A percentile compares a stretch with the other conserved stretches of the same genome.
These are phyloP conservation scores for Hirtodrosophila histrioides DNA, from an alignment of 2,888 invertebrate genomes.

Conservation along the genomic window DNA sequence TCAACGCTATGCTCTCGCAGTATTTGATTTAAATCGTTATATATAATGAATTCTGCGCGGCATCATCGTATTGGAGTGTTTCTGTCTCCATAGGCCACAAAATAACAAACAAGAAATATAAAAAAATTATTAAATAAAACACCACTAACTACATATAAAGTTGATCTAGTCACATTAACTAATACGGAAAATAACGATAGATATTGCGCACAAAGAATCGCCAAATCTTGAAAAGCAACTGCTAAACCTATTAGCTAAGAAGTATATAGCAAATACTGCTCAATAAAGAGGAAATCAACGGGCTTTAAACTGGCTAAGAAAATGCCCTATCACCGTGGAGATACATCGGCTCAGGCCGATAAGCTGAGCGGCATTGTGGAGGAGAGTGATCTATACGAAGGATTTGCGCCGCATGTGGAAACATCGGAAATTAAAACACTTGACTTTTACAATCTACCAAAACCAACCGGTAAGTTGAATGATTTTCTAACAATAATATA, in stretches of 20 bases:
- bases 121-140: slow-evolving; percentile 24
- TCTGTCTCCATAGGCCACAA: slow-evolving; percentile 83
- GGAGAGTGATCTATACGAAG: slow-evolving; percentile 90
- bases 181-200: slow-evolving; percentile 31
- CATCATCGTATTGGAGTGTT: slow-evolving; percentile 85
- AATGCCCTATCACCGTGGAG: slow-evolving; percentile 84
- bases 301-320: slow-evolving; percentile 68
- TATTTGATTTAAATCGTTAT: slow-evolving; percentile 76
- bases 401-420: slow-evolving; percentile 93
- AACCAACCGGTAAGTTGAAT: slow-evolving; percentile 81
- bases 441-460: slow-evolving; percentile 82
- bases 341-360: slow-evolving; percentile 85
- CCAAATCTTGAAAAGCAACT: slow-evolving; percentile 17
- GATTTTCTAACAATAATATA: not conserved
- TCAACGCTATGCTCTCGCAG: slow-evolving; percentile 76
- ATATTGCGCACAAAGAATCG: slow-evolving; percentile 6
- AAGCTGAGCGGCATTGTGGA: slow-evolving; percentile 91
- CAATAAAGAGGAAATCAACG: slow-evolving; percentile 14
- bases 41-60: slow-evolving; percentile 84
- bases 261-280: slow-evolving; percentile 11
- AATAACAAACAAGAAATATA: slow-evolving; percentile 19
- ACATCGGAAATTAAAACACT: slow-evolving; percentile 89
- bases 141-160: slow-evolving; percentile 26
- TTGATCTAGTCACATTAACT: slow-evolving; percentile 74
- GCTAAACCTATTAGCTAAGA: slow-evolving; percentile 4